phyloP scores from a whole-genome alignment of 2,888 invertebrate species.

The Cataglyphis altisquamis region DNA sequence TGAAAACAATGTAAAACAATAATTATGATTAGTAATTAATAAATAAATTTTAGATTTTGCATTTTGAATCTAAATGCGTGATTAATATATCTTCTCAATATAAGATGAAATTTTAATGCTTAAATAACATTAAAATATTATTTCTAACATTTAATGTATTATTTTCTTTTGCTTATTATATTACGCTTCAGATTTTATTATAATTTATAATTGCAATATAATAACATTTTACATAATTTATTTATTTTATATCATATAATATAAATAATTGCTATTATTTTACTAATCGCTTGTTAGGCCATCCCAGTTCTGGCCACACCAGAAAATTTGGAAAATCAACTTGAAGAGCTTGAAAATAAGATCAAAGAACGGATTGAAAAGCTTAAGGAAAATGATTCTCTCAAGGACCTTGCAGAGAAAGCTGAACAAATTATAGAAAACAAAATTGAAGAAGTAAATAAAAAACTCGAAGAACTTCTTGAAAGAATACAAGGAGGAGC shows the following conservation, averaged over 20 bases:
- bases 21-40: background rate
- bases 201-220: background rate
- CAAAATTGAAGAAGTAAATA: too few species aligned
- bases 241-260: background rate
- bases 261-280: conserved; percentile 26
- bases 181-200: background rate
- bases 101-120: background rate
- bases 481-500: too few species aligned
- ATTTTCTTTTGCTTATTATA: background rate
- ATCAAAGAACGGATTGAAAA: too few species aligned
- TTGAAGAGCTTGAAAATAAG: too few species aligned
- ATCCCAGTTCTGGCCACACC: conserved; percentile 36
- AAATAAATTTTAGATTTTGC: background rate
- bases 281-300: conserved; percentile 51
- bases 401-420: too few species aligned
- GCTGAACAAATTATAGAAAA: too few species aligned
- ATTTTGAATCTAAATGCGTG: background rate
- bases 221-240: background rate
- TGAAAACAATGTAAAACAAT: background rate
- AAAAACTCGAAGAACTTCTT: too few species aligned
- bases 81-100: background rate
- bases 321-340: background rate
- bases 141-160: background rate
- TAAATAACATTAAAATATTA: background rate
- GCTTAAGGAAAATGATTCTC: too few species aligned